phyloP scores from a whole-genome alignment of 2,888 invertebrate genomes.

The Coelogynopora nodosa region DNA sequence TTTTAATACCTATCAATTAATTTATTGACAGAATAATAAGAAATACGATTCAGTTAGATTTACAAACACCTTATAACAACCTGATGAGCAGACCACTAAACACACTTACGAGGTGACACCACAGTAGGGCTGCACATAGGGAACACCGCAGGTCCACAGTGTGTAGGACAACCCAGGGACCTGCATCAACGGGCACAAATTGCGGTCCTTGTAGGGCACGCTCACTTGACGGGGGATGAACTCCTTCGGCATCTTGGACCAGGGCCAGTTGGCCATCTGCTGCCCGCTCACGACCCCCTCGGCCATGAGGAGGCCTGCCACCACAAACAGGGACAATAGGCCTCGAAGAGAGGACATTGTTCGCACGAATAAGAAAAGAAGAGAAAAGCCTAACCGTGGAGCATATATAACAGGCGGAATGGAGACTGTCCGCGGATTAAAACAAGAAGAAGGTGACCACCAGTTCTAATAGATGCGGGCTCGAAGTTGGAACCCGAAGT shows the following conservation, averaged over 20 bases:
- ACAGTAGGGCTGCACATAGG: conserved; percentile 40
- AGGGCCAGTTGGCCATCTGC: no score
- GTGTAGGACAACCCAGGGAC: conserved; percentile 3
- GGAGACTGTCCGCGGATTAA: neutral
- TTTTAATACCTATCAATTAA: no score
- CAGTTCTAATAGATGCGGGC: neutral
- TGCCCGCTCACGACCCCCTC: no score
- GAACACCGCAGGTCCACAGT: conserved; percentile 38
- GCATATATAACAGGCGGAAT: neutral
- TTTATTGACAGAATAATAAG: no score
- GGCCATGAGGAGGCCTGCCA: no score
- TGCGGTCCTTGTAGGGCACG: conserved; percentile 34
- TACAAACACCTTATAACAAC: neutral
- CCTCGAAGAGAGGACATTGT: neutral
- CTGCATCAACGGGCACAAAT: conserved; percentile 17
- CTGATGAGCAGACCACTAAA: neutral
- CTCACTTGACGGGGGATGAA: neutral
- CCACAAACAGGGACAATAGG: neutral
- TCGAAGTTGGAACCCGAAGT: no score
- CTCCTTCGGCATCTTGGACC: neutral
- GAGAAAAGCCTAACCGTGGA: neutral
- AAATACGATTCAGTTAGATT: no score
- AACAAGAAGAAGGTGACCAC: neutral
- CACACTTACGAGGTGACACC: conserved; percentile 17
- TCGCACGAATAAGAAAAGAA: neutral